Conservation (phyloP, 2,113 vertebrate genomes). For the Corythaeola cristata region DNA sequence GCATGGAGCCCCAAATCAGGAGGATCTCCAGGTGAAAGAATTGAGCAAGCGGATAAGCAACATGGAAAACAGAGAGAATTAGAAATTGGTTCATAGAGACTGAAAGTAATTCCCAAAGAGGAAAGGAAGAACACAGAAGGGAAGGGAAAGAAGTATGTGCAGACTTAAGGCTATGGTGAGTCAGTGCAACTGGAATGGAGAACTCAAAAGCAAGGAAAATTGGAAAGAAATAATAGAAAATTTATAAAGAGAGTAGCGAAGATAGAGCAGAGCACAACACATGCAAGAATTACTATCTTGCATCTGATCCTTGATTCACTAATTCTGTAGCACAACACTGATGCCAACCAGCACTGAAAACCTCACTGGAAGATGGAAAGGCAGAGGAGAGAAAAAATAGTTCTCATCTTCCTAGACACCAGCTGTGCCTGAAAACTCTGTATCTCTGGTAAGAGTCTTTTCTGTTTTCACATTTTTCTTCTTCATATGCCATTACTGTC, state of each 20-base stretch:
- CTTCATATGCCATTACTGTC: not conserved
- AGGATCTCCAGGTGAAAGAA: not conserved
- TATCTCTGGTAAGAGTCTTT: not conserved
- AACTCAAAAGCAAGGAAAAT: not conserved
- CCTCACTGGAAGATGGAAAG: not conserved
- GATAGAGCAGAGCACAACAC: not conserved
- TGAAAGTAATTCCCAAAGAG: not conserved
- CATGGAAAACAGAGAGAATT: not conserved
- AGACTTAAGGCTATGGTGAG: not conserved
- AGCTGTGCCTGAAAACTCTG: not conserved
- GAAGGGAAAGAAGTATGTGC: not conserved
- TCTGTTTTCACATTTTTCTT: not conserved
- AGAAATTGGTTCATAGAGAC: not conserved
- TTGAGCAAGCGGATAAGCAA: not conserved
- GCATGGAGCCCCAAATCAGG: not conserved
- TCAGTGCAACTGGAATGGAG: not conserved
- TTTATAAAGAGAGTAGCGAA: not conserved
- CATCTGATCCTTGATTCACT: not conserved
- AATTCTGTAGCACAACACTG: not conserved
- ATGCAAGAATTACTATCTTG: not conserved
- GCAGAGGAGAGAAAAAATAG: not conserved
- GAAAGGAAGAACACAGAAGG: not conserved
- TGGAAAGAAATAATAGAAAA: not conserved
- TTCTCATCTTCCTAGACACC: not conserved
- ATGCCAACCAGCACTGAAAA: not conserved